A percentile compares a stretch with the other conserved stretches of the same genome.
These are phyloP conservation scores for Carcharodon carcharias DNA, from an alignment of 2,797 vertebrate genomes.

Conservation along the genomic window DNA sequence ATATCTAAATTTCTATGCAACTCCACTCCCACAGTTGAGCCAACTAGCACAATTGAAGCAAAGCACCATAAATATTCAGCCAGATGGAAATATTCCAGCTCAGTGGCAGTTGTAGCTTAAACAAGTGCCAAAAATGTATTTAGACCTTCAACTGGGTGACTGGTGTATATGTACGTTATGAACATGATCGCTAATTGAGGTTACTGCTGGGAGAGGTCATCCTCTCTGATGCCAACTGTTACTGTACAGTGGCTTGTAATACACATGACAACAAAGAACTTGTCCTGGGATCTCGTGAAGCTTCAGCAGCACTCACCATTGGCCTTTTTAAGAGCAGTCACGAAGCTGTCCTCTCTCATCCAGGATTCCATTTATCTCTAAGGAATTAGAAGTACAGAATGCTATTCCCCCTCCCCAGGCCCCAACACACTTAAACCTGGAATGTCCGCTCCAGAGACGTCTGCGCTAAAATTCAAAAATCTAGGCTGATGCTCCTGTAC, in stretches of 20 bases:
- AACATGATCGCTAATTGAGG: background rate
- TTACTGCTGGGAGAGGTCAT: background rate
- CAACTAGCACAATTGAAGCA: background rate
- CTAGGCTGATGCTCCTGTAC: background rate
- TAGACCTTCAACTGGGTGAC: background rate
- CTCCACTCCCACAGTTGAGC: background rate
- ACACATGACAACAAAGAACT: background rate
- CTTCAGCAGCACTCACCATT: background rate
- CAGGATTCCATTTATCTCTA: background rate
- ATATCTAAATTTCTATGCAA: background rate
- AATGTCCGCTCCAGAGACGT: background rate
- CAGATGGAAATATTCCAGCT: background rate
- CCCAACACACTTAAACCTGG: background rate
- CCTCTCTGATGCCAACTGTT: background rate
- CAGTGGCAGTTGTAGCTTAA: background rate
- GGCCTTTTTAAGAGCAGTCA: background rate
- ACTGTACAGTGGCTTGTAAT: background rate
- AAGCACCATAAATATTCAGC: background rate
- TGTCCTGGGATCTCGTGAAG: too few species aligned
- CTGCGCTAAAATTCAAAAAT: background rate
- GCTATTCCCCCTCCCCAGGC: too few species aligned
- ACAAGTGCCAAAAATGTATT: background rate
- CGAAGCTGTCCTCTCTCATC: background rate
- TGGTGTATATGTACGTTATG: background rate
- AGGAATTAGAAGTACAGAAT: background rate